These are phyloP conservation scores for Xyrichtys novacula DNA, from an alignment of 2,797 vertebrate species.

Conservation along the genomic window DNA sequence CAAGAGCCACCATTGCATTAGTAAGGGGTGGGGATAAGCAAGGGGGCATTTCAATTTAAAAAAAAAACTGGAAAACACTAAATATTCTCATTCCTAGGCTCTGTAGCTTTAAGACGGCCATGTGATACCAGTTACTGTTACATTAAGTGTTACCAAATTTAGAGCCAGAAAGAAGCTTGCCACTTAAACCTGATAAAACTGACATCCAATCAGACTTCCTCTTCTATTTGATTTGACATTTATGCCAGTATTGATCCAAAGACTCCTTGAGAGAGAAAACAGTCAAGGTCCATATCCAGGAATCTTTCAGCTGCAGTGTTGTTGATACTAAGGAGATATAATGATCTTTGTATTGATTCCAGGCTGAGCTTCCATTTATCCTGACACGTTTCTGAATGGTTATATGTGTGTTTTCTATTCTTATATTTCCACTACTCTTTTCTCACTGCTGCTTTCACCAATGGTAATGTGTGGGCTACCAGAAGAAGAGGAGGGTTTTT, in stretches of 20 bases:
- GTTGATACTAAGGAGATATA: neutral
- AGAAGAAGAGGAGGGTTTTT: too few species aligned
- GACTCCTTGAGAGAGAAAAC: neutral
- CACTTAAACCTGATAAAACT: neutral
- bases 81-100: too few species aligned
- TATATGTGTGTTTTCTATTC: neutral
- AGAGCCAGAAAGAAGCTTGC: neutral
- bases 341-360: neutral
- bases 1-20: too few species aligned
- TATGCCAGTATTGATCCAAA: neutral
- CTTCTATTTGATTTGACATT: neutral
- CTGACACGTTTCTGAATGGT: neutral
- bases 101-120: too few species aligned
- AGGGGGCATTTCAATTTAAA: too few species aligned
- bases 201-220: neutral
- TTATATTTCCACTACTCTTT: neutral
- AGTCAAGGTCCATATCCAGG: neutral
- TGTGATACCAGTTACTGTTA: too few species aligned
- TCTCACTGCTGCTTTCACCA: neutral
- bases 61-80: too few species aligned
- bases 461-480: too few species aligned
- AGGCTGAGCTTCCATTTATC: neutral
- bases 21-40: too few species aligned
- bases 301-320: neutral
- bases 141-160: neutral